Evolutionary conservation across 2,797 vertebrate species (phyloP).

Genomic region (Sparidentex hasta): DNA sequence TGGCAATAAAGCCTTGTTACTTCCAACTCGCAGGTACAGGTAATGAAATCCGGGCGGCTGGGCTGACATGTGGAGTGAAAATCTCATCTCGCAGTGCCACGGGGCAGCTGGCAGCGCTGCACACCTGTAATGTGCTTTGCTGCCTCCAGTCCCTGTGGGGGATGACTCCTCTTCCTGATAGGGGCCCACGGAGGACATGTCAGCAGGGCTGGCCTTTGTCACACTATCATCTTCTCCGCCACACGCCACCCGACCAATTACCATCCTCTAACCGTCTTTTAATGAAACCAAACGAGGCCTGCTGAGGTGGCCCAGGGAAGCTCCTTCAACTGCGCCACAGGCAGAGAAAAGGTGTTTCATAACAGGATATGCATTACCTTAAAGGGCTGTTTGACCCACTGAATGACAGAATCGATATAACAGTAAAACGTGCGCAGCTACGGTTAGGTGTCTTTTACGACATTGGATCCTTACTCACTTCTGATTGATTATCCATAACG

Average conservation of each 20-base stretch:
- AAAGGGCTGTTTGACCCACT: constrained; percentile 29
- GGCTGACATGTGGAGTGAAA: constrained; percentile 55
- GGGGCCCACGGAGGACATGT: constrained; percentile 48
- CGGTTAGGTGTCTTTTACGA: constrained; percentile 49
- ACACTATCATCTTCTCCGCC: constrained; percentile 40
- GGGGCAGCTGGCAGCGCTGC: constrained; percentile 45
- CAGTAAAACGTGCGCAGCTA: constrained; percentile 35
- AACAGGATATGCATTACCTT: constrained; percentile 32
- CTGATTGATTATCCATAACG: constrained; percentile 65
- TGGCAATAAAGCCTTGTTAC: constrained; percentile 70
- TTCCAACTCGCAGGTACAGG: constrained; percentile 60
- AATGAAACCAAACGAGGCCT: constrained; percentile 63
- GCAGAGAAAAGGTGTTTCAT: constrained; percentile 41
- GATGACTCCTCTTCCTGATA: constrained; percentile 46
- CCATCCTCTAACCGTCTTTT: constrained; percentile 59
- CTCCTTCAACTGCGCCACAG: constrained; percentile 27
- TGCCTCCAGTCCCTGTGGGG: constrained; percentile 32
- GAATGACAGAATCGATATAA: constrained; percentile 57
- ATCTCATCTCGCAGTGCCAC: constrained; percentile 69
- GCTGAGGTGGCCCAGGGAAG: constrained; percentile 33
- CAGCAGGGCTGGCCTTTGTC: constrained; percentile 43
- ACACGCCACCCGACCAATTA: constrained; percentile 44
- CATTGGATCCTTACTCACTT: constrained; percentile 51
- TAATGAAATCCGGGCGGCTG: constrained; percentile 65
- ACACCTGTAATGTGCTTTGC: constrained; percentile 64